Percentiles rank a stretch among this genome's conserved stretches.
Evolutionary conservation across 2,113 vertebrate genomes (phyloP).

Genomic region (Ageneiosus marmoratus): DNA sequence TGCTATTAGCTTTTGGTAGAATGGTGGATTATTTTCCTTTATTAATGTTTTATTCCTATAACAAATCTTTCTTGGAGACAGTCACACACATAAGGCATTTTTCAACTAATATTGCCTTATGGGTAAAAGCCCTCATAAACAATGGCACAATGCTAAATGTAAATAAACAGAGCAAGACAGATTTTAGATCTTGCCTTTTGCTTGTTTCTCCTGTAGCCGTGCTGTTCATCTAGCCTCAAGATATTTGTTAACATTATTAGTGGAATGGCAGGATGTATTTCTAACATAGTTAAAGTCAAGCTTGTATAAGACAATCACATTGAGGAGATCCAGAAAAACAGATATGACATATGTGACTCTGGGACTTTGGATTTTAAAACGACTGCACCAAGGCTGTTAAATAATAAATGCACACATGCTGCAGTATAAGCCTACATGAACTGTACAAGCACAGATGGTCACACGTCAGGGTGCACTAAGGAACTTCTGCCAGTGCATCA

Average conservation of each 20-base stretch:
- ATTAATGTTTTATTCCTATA: neutral
- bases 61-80: too few relatives aligned
- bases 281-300: conserved; percentile 11
- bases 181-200: conserved; percentile 6
- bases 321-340: conserved; percentile 1
- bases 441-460: conserved; percentile 45
- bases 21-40: neutral
- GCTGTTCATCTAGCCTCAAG: neutral
- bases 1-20: neutral
- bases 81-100: neutral
- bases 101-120: neutral
- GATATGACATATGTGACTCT: neutral
- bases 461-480: conserved; percentile 40
- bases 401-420: conserved; percentile 28
- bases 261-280: neutral
- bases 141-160: neutral
- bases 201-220: neutral
- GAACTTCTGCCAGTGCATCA: conserved; percentile 43
- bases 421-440: conserved; percentile 16
- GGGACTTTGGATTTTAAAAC: conserved; percentile 25
- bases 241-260: neutral
- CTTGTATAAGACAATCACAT: conserved; percentile 9
- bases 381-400: neutral
- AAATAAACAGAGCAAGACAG: neutral
- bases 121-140: neutral